These are phyloP conservation scores for Cecropterus lyciades DNA, from an alignment of 1,140 invertebrate species.

Conservation along the genomic window DNA sequence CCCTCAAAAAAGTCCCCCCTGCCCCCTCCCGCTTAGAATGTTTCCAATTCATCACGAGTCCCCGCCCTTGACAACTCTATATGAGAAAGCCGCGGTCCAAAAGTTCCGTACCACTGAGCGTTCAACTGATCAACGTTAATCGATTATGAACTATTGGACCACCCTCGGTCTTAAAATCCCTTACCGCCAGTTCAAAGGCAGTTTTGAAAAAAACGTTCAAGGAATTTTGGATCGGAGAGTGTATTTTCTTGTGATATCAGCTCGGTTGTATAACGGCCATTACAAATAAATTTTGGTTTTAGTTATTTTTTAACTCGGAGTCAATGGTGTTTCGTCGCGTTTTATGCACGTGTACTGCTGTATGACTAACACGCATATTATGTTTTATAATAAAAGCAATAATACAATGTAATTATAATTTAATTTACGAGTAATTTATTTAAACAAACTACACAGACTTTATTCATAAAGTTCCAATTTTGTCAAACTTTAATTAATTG, in stretches of 20 bases:
- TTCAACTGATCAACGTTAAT: conserved; percentile 39
- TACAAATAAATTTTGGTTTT: conserved; percentile 69
- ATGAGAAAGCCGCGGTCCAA: conserved; percentile 65
- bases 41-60: conserved; percentile 83
- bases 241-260: conserved; percentile 71
- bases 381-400: neutral
- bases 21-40: conserved; percentile 62
- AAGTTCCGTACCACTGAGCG: conserved; percentile 50
- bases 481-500: too few relatives aligned
- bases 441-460: too few relatives aligned
- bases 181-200: conserved; percentile 39
- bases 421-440: too few relatives aligned
- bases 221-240: conserved; percentile 52
- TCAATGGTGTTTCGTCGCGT: conserved; percentile 46
- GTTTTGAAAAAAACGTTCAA: conserved; percentile 42
- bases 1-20: conserved; percentile 66
- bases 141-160: conserved; percentile 51
- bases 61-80: conserved; percentile 85
- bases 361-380: neutral
- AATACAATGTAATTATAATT: too few relatives aligned
- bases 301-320: conserved; percentile 56
- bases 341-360: conserved; percentile 27
- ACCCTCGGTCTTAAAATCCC: conserved; percentile 39
- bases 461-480: too few relatives aligned
- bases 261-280: conserved; percentile 64